Conservation (phyloP, 2,888 invertebrate species). For the Drosophila sordidula region DNA sequence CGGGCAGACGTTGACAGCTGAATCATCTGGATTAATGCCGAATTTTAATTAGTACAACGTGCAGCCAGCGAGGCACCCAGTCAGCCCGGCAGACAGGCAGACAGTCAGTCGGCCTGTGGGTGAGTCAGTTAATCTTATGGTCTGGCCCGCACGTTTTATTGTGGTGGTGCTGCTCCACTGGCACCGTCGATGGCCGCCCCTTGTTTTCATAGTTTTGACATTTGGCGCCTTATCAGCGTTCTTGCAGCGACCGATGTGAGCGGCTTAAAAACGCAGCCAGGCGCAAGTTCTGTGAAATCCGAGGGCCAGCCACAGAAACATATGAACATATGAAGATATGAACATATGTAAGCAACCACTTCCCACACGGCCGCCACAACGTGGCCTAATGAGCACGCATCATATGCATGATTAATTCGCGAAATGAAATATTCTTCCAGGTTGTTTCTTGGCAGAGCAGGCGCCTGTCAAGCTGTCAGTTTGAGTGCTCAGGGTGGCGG, state of each 20-base stretch:
- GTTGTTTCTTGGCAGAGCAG: constrained; percentile 55
- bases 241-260: constrained; percentile 53
- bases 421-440: constrained; percentile 65
- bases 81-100: constrained; percentile 12
- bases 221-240: constrained; percentile 73
- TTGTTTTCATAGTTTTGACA: constrained; percentile 68
- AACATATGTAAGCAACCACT: background rate
- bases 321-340: background rate
- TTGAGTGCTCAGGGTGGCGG: constrained; percentile 49
- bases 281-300: constrained; percentile 46
- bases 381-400: constrained; percentile 56
- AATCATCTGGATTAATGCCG: constrained; percentile 82
- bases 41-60: constrained; percentile 81
- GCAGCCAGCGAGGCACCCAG: constrained; percentile 23
- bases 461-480: constrained; percentile 74
- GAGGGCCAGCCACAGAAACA: background rate
- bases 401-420: constrained; percentile 64
- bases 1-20: constrained; percentile 69
- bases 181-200: constrained; percentile 10
- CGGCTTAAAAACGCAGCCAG: constrained; percentile 51
- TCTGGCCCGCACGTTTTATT: constrained; percentile 42
- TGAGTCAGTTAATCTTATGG: constrained; percentile 42
- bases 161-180: constrained; percentile 16
- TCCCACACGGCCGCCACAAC: constrained; percentile 4
- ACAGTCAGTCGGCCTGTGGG: constrained; percentile 3